phyloP scores from a whole-genome alignment of 1,140 invertebrate species.

The Andricus grossulariae region DNA sequence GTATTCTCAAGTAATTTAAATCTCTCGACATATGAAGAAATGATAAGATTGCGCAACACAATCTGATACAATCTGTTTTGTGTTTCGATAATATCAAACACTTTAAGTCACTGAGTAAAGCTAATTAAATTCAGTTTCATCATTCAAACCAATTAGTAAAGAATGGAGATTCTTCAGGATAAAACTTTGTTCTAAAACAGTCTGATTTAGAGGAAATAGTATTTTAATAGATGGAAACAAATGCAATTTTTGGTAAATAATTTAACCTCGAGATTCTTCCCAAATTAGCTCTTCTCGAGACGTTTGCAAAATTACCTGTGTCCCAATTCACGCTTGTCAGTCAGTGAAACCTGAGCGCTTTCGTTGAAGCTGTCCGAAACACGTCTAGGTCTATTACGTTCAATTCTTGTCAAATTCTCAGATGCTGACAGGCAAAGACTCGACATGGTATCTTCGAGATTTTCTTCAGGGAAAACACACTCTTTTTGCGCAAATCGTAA shows the following conservation, averaged over 20 bases:
- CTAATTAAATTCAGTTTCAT: neutral
- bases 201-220: neutral
- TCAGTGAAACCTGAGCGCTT: constrained; percentile 70
- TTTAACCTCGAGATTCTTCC: neutral
- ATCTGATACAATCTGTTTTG: neutral
- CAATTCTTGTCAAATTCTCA: constrained; percentile 67
- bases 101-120: too few species aligned
- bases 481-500: constrained; percentile 48
- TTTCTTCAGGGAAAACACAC: constrained; percentile 48
- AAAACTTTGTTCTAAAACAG: neutral
- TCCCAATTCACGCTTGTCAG: constrained; percentile 77
- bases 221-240: neutral
- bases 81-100: neutral
- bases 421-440: constrained; percentile 42
- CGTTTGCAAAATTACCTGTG: constrained; percentile 76
- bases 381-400: constrained; percentile 69
- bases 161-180: neutral
- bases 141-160: neutral
- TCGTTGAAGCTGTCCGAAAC: constrained; percentile 79
- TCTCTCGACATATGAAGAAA: neutral
- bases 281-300: constrained; percentile 17
- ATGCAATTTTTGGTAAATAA: neutral
- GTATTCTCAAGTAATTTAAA: constrained; percentile 2
- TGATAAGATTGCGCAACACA: neutral
- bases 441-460: constrained; percentile 43